Conservation (phyloP, 1,140 invertebrate genomes). For the Pseudomyrmex concolor region DNA sequence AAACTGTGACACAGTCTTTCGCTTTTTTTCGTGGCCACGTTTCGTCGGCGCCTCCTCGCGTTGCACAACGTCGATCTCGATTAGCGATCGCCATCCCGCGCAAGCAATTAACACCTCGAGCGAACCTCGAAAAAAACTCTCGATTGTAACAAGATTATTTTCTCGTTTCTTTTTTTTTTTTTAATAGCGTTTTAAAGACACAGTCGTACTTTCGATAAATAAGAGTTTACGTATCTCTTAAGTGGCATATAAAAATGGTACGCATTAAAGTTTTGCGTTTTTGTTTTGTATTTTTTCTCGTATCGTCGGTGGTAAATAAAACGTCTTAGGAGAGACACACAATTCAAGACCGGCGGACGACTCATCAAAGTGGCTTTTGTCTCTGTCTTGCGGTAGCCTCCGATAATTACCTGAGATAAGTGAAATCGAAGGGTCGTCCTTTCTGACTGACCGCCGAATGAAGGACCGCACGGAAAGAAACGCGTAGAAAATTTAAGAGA, state of each 20-base stretch:
- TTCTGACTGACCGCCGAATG: background rate
- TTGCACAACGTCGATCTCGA: constrained; percentile 59
- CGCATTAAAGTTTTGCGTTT: background rate
- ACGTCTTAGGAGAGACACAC: background rate
- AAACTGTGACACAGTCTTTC: constrained; percentile 83
- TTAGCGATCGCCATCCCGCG: constrained; percentile 9
- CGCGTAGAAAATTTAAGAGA: constrained; percentile 6
- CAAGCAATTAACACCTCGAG: constrained; percentile 32
- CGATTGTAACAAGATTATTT: background rate
- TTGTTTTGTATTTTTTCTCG: background rate
- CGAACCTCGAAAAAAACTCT: background rate
- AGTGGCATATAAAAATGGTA: too few relatives aligned
- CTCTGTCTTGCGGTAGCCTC: constrained; percentile 1
- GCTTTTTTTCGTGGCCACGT: constrained; percentile 61
- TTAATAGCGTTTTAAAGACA: too few relatives aligned
- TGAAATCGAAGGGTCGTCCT: background rate
- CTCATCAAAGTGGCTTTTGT: constrained; percentile 11
- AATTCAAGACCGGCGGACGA: background rate
- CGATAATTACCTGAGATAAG: constrained; percentile 63
- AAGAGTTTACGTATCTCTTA: too few relatives aligned
- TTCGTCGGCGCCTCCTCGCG: constrained; percentile 45
- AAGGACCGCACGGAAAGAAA: background rate
- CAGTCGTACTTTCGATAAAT: background rate
- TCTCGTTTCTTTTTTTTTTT: too few relatives aligned
- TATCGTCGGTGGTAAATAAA: background rate